A percentile compares a stretch with the other conserved stretches of the same genome.
Conservation (phyloP, 1,140 invertebrate genomes). For the Anadara kagoshimensis region DNA sequence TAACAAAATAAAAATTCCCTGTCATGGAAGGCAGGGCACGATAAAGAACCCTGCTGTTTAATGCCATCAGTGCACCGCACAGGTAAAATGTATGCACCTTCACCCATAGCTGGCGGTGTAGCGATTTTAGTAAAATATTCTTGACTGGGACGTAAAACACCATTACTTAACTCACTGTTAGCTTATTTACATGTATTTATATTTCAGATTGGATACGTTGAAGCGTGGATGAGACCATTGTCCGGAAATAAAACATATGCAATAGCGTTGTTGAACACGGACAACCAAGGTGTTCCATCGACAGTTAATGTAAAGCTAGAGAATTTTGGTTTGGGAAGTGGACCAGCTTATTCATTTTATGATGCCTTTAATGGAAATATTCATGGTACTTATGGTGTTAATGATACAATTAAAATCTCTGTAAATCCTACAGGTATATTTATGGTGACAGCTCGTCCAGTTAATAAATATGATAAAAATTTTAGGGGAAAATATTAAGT, state of each 20-base stretch:
- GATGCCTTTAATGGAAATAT: slow-evolving; percentile 15
- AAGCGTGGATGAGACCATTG: neutral
- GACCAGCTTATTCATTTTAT: neutral
- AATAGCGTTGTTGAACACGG: slow-evolving; percentile 12
- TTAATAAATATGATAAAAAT: no score
- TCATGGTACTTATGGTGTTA: slow-evolving; percentile 2
- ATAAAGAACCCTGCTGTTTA: no score
- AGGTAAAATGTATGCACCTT: no score
- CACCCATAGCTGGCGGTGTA: no score
- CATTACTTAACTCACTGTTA: no score
- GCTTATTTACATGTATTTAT: neutral
- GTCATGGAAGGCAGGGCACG: no score
- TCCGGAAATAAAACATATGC: slow-evolving; percentile 10
- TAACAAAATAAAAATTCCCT: no score
- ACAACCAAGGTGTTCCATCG: slow-evolving; percentile 6
- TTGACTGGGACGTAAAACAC: no score
- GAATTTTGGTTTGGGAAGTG: slow-evolving; percentile 5
- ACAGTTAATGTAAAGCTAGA: slow-evolving; percentile 1
- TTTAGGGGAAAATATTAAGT: no score
- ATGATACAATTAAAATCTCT: slow-evolving; percentile 1
- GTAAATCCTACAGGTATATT: slow-evolving; percentile 18
- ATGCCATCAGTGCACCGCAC: no score
- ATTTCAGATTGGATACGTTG: slow-evolving; percentile 12
- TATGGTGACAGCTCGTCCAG: slow-evolving; percentile 1
- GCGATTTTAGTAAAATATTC: no score